Conservation (phyloP, 2,113 vertebrate species). For the Laticauda colubrina region DNA sequence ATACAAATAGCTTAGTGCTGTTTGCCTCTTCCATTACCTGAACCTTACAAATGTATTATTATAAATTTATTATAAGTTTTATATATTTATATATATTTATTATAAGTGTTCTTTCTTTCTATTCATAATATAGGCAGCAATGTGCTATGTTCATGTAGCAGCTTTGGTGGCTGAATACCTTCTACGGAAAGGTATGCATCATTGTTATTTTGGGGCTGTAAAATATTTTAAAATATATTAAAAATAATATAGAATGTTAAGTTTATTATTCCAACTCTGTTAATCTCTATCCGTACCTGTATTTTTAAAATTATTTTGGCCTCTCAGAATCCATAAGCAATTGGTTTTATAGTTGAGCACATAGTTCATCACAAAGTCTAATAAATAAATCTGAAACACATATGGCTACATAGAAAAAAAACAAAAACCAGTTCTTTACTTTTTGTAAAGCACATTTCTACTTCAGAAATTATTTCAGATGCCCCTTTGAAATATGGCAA, state of each 20-base stretch:
- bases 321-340: background rate
- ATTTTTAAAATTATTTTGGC: background rate
- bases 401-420: background rate
- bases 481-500: background rate
- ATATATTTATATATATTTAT: background rate
- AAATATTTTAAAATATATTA: background rate
- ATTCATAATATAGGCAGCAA: constrained; percentile 82
- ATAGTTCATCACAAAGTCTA: background rate
- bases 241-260: background rate
- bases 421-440: background rate
- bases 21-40: background rate
- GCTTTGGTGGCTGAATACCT: constrained; percentile 94
- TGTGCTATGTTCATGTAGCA: constrained; percentile 94
- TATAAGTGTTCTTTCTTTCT: constrained; percentile 11
- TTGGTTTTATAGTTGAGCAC: background rate
- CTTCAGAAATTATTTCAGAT: background rate
- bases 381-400: background rate
- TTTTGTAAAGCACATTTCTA: background rate
- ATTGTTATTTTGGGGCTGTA: background rate
- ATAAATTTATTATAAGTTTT: background rate
- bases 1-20: background rate
- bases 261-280: background rate
- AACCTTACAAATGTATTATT: background rate
- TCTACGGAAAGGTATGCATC: constrained; percentile 84
- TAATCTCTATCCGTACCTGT: no score